These are phyloP conservation scores for Drosophila dunni DNA, from an alignment of 1,140 invertebrate genomes.

Conservation along the genomic window DNA sequence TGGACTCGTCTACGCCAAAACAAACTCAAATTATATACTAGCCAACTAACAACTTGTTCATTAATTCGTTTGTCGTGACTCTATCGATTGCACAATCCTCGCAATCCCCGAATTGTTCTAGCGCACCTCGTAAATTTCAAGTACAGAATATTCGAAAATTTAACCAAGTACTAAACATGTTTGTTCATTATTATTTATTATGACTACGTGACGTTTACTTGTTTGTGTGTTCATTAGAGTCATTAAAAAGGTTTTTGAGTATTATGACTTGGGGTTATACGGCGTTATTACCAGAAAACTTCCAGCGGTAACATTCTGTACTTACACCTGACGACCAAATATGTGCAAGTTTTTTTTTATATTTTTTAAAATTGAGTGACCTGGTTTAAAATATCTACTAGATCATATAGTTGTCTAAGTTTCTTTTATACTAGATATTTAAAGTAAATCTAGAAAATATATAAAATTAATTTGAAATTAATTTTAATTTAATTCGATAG, in stretches of 20 bases:
- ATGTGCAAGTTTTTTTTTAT: not conserved
- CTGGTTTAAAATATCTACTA: no score
- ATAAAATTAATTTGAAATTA: no score
- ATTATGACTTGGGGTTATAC: constrained; percentile 3
- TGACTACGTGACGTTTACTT: constrained; percentile 38
- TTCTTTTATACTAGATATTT: no score
- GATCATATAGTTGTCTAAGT: no score
- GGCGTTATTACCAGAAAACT: constrained; percentile 2
- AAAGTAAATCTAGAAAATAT: no score
- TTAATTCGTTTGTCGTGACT: not conserved
- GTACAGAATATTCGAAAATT: not conserved
- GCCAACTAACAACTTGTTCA: no score
- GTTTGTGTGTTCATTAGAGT: constrained; percentile 16
- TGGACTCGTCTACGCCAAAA: no score
- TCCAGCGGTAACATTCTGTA: constrained; percentile 5
- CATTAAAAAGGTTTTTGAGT: not conserved
- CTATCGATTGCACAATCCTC: not conserved
- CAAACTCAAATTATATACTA: no score
- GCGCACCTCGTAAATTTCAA: not conserved
- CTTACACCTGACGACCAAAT: not conserved
- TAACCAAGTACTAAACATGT: constrained; percentile 24
- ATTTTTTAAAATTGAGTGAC: not conserved
- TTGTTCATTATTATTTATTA: constrained; percentile 22
- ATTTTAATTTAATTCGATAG: no score
- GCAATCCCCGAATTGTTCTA: not conserved